Evolutionary conservation across 2,113 vertebrate genomes (phyloP).

Genomic region (Hylia prasina): DNA sequence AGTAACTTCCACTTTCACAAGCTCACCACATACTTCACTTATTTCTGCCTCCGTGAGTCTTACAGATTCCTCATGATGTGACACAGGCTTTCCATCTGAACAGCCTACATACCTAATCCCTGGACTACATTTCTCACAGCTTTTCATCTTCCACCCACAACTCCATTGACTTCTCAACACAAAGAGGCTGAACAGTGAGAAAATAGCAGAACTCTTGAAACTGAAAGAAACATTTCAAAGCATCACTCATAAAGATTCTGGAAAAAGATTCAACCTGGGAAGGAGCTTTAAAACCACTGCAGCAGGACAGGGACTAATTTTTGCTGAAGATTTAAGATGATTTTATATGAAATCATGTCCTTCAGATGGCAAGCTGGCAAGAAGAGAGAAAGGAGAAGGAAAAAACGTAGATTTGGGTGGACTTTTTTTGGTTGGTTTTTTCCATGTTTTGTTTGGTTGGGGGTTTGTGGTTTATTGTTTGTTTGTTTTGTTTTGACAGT

Average conservation of each 20-base stretch:
- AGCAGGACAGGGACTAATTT: not conserved
- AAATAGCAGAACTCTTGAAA: slow-evolving; percentile 62
- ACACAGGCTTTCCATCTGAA: slow-evolving; percentile 50
- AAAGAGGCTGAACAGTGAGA: slow-evolving; percentile 63
- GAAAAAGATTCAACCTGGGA: slow-evolving; percentile 33
- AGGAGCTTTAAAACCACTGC: slow-evolving; percentile 18
- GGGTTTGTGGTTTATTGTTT: not conserved
- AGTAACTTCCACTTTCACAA: not conserved
- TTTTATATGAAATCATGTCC: not conserved
- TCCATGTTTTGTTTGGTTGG: not conserved
- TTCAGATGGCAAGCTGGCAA: not conserved
- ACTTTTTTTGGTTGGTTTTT: not conserved
- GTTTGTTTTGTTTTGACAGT: not conserved
- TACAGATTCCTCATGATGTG: slow-evolving; percentile 58
- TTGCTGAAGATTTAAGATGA: not conserved
- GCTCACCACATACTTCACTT: not conserved
- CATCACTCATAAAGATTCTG: slow-evolving; percentile 35
- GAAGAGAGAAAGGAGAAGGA: not conserved
- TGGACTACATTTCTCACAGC: slow-evolving; percentile 68
- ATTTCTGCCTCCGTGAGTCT: slow-evolving; percentile 36
- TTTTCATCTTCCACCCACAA: slow-evolving; percentile 74
- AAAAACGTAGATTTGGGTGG: not conserved
- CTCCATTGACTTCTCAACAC: slow-evolving; percentile 69
- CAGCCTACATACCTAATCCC: slow-evolving; percentile 67
- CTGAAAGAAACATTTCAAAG: slow-evolving; percentile 55